Conservation (phyloP, 2,888 invertebrate species). For the Amphipyra tragopoginis region DNA sequence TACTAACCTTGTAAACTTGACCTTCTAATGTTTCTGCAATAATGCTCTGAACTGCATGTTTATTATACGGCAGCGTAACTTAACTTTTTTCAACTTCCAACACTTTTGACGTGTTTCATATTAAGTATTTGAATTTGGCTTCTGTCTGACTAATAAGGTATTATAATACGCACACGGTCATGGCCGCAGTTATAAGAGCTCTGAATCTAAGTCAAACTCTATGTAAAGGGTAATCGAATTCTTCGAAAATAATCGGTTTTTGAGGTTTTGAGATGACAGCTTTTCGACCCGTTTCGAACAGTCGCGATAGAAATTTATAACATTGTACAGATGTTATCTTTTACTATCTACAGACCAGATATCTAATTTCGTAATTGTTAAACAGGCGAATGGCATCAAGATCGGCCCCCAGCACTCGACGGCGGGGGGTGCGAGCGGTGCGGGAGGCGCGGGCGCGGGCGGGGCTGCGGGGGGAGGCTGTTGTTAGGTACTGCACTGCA, state of each 20-base stretch:
- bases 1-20: too few relatives aligned
- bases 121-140: background rate
- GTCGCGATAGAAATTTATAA: too few relatives aligned
- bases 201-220: background rate
- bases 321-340: too few relatives aligned
- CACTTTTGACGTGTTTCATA: too few relatives aligned
- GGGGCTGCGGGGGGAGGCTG: slow-evolving; percentile 97
- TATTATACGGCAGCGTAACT: too few relatives aligned
- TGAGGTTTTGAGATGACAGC: too few relatives aligned
- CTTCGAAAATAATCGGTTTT: too few relatives aligned
- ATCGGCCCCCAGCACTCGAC: slow-evolving; percentile 99
- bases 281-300: too few relatives aligned
- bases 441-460: slow-evolving; percentile 94
- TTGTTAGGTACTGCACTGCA: slow-evolving; percentile 92
- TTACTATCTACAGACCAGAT: too few relatives aligned
- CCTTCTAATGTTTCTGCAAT: too few relatives aligned
- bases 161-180: background rate
- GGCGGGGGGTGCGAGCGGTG: slow-evolving; percentile 95
- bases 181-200: slow-evolving; percentile 2
- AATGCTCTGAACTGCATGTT: too few relatives aligned
- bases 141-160: slow-evolving; percentile 19
- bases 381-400: slow-evolving; percentile 99
- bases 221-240: background rate
- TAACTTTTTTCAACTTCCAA: too few relatives aligned
- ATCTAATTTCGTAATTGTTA: background rate